Percentiles rank a stretch among this genome's conserved stretches.
These are phyloP conservation scores for Lasioglossum malachurum DNA, from an alignment of 2,888 invertebrate species.

Conservation along the genomic window DNA sequence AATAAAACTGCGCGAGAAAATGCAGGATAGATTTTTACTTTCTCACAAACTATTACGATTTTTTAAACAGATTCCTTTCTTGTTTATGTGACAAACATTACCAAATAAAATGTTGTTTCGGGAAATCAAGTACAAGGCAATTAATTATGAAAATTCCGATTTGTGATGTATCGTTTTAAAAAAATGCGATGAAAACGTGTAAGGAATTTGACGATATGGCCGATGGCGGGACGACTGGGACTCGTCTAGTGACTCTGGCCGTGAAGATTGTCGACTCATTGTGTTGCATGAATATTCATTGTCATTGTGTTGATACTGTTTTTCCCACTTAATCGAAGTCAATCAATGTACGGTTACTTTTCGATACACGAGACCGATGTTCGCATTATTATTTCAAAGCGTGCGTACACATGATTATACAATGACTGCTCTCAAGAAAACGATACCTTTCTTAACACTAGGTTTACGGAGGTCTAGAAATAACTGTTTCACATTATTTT, in stretches of 20 bases:
- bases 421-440: too few species aligned
- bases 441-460: too few species aligned
- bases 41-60: neutral
- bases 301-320: conserved; percentile 51
- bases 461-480: too few species aligned
- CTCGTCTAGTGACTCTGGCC: neutral
- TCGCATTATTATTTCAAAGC: neutral
- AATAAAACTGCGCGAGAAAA: neutral
- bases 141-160: neutral
- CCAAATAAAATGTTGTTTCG: neutral
- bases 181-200: neutral
- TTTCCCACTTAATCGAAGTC: conserved; percentile 59
- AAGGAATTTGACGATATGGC: conserved; percentile 11
- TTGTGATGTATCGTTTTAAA: neutral
- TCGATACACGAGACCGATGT: neutral
- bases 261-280: conserved; percentile 72
- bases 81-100: neutral
- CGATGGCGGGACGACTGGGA: neutral
- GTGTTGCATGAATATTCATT: conserved; percentile 71
- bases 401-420: neutral
- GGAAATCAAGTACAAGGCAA: neutral
- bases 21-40: neutral
- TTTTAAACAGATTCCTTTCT: neutral
- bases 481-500: too few species aligned
- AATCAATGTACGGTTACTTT: conserved; percentile 15